phyloP scores from a whole-genome alignment of 2,797 vertebrate genomes.

The Dipus sagitta region DNA sequence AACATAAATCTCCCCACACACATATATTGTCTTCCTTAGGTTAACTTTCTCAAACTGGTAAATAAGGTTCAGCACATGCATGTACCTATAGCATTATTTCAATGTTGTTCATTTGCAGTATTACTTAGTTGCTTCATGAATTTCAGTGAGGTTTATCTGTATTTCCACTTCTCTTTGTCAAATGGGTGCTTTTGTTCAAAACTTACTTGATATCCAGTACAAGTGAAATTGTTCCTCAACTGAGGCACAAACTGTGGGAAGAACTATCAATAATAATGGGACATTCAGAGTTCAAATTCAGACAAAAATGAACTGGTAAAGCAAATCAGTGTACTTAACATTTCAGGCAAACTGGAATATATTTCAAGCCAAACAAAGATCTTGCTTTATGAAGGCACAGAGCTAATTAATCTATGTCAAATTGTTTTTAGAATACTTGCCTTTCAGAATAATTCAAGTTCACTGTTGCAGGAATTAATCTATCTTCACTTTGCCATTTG shows the following conservation, averaged over 20 bases:
- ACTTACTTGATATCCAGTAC: neutral
- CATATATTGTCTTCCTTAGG: neutral
- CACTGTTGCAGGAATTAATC: slow-evolving; percentile 73
- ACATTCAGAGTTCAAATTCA: slow-evolving; percentile 59
- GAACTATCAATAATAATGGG: neutral
- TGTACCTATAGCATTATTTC: neutral
- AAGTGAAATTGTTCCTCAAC: slow-evolving; percentile 21
- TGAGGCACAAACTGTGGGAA: neutral
- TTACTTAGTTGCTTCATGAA: neutral
- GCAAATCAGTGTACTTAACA: slow-evolving; percentile 19
- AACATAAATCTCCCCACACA: neutral
- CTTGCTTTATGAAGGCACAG: slow-evolving; percentile 67
- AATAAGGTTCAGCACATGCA: neutral
- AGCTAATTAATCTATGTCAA: slow-evolving; percentile 77
- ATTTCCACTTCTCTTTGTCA: slow-evolving; percentile 6
- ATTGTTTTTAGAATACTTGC: slow-evolving; percentile 73
- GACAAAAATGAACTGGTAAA: slow-evolving; percentile 15
- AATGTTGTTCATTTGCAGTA: neutral
- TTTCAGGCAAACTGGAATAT: neutral
- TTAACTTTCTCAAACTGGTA: neutral
- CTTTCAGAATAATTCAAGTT: slow-evolving; percentile 73
- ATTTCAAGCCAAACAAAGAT: slow-evolving; percentile 65
- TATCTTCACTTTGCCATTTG: slow-evolving; percentile 70
- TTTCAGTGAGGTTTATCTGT: neutral
- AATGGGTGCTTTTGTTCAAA: slow-evolving; percentile 37